Conservation (phyloP, 2,113 vertebrate genomes). For the Takifugu bimaculatus region DNA sequence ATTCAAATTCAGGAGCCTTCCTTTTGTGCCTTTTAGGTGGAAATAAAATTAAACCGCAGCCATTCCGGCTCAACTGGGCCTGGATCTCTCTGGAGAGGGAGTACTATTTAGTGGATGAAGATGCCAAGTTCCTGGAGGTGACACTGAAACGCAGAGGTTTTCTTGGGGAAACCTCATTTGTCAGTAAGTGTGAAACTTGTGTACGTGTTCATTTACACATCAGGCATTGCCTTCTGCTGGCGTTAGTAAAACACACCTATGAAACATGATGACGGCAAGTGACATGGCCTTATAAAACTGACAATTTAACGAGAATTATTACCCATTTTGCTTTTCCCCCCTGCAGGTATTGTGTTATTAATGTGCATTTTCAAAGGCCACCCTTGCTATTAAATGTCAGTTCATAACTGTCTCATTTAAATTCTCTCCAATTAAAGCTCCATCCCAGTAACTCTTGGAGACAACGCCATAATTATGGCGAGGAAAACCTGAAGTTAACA, state of each 20-base stretch:
- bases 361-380: slow-evolving; percentile 35
- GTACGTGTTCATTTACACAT: not conserved
- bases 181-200: slow-evolving; percentile 76
- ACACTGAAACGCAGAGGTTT: slow-evolving; percentile 78
- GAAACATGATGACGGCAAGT: not conserved
- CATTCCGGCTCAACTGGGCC: slow-evolving; percentile 83
- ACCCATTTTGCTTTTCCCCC: slow-evolving; percentile 8
- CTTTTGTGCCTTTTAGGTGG: slow-evolving; percentile 65
- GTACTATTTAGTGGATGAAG: slow-evolving; percentile 80
- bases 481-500: not conserved
- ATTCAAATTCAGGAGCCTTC: slow-evolving; percentile 8
- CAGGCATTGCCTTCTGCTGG: not conserved
- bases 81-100: slow-evolving; percentile 86
- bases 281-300: slow-evolving; percentile 40
- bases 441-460: not conserved
- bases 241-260: not conserved
- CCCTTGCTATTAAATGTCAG: slow-evolving; percentile 28
- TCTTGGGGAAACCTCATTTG: slow-evolving; percentile 80
- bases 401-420: not conserved
- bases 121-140: slow-evolving; percentile 80
- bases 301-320: slow-evolving; percentile 32
- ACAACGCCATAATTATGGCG: not conserved
- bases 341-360: slow-evolving; percentile 13
- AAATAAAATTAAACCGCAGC: slow-evolving; percentile 78
- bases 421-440: slow-evolving; percentile 4